Percentiles rank a stretch among this genome's conserved stretches.
Conservation (phyloP, 2,113 vertebrate species). For the Neopipo cinnamomea region DNA sequence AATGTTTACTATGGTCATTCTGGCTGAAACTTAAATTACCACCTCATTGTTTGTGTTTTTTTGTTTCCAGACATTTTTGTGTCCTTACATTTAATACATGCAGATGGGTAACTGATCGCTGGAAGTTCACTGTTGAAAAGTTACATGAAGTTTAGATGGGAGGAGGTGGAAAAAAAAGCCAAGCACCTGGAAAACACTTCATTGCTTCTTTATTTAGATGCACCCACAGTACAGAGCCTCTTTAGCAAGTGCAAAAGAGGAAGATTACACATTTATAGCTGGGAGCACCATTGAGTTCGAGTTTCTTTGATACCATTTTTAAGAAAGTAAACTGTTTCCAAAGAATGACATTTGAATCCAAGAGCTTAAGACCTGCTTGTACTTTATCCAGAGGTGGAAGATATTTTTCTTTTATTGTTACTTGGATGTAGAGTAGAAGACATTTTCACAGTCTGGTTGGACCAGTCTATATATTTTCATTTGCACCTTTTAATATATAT, state of each 20-base stretch:
- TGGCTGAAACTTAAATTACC: neutral
- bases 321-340: constrained; percentile 69
- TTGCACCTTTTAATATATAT: constrained; percentile 70
- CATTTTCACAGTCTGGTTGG: constrained; percentile 63
- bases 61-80: neutral
- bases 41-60: neutral
- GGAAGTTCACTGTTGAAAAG: neutral
- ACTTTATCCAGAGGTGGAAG: constrained; percentile 50
- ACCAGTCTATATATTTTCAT: constrained; percentile 67
- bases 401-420: constrained; percentile 52
- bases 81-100: neutral
- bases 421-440: constrained; percentile 64
- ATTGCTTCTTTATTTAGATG: constrained; percentile 76
- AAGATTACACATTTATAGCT: constrained; percentile 70
- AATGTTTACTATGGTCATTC: neutral
- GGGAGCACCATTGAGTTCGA: constrained; percentile 70
- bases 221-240: constrained; percentile 74
- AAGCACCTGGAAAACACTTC: constrained; percentile 71
- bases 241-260: constrained; percentile 56
- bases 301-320: constrained; percentile 64
- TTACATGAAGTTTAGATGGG: neutral
- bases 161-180: constrained; percentile 47
- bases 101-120: accelerated
- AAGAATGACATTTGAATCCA: constrained; percentile 69
- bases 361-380: constrained; percentile 61